Evolutionary conservation across 64 coral and sea anemone genomes (phyloP).

Genomic region (Pocillopora damicornis): DNA sequence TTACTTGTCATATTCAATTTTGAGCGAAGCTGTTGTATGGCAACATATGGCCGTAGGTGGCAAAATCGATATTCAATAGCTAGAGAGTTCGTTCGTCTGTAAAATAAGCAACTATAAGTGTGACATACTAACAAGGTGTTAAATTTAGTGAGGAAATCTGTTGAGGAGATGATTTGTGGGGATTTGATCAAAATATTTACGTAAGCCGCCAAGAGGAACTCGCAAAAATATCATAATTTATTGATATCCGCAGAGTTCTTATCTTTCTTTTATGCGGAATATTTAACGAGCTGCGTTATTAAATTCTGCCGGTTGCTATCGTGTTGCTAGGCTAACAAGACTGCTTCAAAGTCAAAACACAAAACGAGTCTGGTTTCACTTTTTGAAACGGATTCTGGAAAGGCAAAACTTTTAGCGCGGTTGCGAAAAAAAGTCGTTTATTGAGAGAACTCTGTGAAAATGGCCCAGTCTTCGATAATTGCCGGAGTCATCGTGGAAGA

Average conservation of each 20-base stretch:
- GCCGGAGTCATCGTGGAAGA: conserved; percentile 78
- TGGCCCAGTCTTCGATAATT: conserved; percentile 40
- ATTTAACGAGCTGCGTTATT: conserved; percentile 1
- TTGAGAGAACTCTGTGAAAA: neutral
- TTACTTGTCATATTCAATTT: conserved; percentile 18
- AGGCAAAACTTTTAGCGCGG: neutral
- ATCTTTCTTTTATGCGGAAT: conserved; percentile 14
- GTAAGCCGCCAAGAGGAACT: neutral
- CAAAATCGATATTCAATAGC: conserved; percentile 18
- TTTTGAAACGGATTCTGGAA: neutral
- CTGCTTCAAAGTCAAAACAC: neutral
- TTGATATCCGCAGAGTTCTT: neutral
- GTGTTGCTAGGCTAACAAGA: conserved; percentile 28
- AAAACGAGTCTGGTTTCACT: neutral
- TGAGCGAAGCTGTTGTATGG: neutral
- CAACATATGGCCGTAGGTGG: neutral
- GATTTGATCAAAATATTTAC: neutral
- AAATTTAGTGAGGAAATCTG: neutral
- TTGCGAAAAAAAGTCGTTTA: neutral
- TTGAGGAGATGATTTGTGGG: neutral
- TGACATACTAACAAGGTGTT: neutral
- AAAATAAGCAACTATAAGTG: neutral
- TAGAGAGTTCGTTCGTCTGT: neutral
- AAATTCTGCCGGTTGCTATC: conserved; percentile 11
- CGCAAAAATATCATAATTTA: neutral